phyloP scores from a whole-genome alignment of 2,888 invertebrate genomes.

The Periphyllus acericola region DNA sequence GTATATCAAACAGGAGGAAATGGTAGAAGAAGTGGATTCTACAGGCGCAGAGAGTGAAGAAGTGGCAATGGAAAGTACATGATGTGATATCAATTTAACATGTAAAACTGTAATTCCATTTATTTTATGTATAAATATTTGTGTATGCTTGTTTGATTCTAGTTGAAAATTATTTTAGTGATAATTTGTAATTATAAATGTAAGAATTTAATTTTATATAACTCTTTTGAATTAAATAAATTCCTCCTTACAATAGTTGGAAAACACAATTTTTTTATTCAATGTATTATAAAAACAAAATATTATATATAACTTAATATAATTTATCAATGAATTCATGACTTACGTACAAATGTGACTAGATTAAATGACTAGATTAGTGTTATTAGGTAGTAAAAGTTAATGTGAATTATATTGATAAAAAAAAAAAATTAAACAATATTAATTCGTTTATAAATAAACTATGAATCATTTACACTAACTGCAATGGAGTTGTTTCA shows the following conservation, averaged over 20 bases:
- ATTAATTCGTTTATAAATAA: slow-evolving; percentile 10
- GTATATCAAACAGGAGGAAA: slow-evolving; percentile 82
- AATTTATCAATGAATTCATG: slow-evolving; percentile 23
- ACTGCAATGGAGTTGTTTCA: slow-evolving; percentile 7
- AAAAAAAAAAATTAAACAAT: slow-evolving; percentile 11
- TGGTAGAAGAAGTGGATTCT: slow-evolving; percentile 76
- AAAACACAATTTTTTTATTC: slow-evolving; percentile 42
- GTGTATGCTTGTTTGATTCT: background rate
- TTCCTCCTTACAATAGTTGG: background rate
- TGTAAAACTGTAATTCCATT: background rate
- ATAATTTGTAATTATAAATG: background rate
- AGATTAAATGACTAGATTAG: slow-evolving; percentile 53
- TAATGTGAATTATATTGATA: slow-evolving; percentile 23
- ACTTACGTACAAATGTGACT: slow-evolving; percentile 41
- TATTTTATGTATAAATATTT: background rate
- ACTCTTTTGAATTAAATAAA: slow-evolving; percentile 4
- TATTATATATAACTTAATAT: slow-evolving; percentile 26
- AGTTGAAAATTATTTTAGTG: background rate
- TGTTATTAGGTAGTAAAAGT: slow-evolving; percentile 25
- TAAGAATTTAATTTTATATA: slow-evolving; percentile 2
- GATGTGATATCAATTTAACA: background rate
- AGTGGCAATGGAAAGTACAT: slow-evolving; percentile 64
- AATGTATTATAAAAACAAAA: slow-evolving; percentile 39
- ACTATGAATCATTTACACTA: slow-evolving; percentile 20
- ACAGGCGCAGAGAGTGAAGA: slow-evolving; percentile 72